These are phyloP conservation scores for Mormyrus hasselquistii DNA, from an alignment of 2,797 vertebrate genomes.

Conservation along the genomic window DNA sequence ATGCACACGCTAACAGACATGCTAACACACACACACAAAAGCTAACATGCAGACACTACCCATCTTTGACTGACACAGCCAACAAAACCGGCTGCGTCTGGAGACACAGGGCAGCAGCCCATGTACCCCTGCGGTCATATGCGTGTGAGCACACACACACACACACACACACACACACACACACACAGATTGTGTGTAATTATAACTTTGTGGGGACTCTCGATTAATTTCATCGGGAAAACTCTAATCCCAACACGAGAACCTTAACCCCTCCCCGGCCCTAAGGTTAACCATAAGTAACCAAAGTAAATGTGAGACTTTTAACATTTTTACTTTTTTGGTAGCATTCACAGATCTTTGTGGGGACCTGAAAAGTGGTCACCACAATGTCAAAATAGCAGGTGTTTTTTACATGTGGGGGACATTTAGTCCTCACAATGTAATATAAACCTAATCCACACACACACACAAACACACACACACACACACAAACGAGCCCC, in stretches of 20 bases:
- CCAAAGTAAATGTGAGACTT: no score
- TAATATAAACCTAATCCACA: neutral
- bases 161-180: no score
- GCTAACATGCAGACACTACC: neutral
- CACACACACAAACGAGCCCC: neutral
- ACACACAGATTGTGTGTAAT: no score
- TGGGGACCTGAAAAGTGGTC: neutral
- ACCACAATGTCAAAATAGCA: neutral
- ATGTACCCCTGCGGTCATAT: neutral
- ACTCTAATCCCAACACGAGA: neutral
- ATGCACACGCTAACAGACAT: neutral
- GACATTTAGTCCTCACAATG: neutral
- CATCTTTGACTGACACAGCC: no score
- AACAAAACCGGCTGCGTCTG: conserved; percentile 44
- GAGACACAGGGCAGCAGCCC: conserved; percentile 57
- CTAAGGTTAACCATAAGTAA: no score
- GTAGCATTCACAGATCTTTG: neutral
- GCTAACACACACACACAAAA: conserved; percentile 21
- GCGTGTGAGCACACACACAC: no score
- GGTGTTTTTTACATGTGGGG: neutral
- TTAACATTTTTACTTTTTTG: neutral
- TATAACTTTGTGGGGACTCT: neutral
- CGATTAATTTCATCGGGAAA: no score
- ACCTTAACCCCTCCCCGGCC: no score
- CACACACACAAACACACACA: neutral